phyloP scores from a whole-genome alignment of 1,140 invertebrate species.

The Mylabris phalerata region DNA sequence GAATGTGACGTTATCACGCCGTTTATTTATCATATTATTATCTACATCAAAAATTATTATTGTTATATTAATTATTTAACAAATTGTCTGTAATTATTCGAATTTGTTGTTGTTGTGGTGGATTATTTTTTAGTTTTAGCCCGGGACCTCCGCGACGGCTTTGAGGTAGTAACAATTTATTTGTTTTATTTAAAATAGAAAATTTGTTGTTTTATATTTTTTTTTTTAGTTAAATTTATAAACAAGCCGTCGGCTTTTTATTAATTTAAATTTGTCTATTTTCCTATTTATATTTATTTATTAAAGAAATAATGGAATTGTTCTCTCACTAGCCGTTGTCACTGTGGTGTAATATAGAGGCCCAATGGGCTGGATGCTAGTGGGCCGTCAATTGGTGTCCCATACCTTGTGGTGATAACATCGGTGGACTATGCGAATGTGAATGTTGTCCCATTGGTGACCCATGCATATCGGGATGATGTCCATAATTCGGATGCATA shows the following conservation, averaged over 20 bases:
- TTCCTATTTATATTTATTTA: too few species aligned
- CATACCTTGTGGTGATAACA: slow-evolving; percentile 73
- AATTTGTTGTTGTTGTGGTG: too few species aligned
- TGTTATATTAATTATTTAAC: too few species aligned
- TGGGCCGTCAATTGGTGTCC: slow-evolving; percentile 77
- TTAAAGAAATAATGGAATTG: too few species aligned
- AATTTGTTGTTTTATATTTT: background rate
- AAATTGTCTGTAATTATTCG: too few species aligned
- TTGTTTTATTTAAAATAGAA: slow-evolving; percentile 11
- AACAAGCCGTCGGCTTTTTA: slow-evolving; percentile 16
- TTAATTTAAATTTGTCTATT: background rate
- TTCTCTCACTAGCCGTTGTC: slow-evolving; percentile 39
- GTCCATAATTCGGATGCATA: slow-evolving; percentile 62
- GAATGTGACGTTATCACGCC: slow-evolving; percentile 17
- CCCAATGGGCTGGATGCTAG: slow-evolving; percentile 73
- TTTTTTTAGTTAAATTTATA: too few species aligned
- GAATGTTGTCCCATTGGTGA: slow-evolving; percentile 74
- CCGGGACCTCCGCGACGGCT: slow-evolving; percentile 32
- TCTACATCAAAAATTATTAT: slow-evolving; percentile 11
- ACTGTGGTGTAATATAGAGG: slow-evolving; percentile 44
- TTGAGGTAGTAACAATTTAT: slow-evolving; percentile 28
- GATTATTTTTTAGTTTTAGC: too few species aligned
- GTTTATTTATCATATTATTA: background rate
- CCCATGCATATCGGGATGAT: slow-evolving; percentile 71
- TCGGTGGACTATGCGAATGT: slow-evolving; percentile 71